Base-by-base conservation (phyloP, 2,113 vertebrate species). In the Siniperca chuatsi region DNA sequence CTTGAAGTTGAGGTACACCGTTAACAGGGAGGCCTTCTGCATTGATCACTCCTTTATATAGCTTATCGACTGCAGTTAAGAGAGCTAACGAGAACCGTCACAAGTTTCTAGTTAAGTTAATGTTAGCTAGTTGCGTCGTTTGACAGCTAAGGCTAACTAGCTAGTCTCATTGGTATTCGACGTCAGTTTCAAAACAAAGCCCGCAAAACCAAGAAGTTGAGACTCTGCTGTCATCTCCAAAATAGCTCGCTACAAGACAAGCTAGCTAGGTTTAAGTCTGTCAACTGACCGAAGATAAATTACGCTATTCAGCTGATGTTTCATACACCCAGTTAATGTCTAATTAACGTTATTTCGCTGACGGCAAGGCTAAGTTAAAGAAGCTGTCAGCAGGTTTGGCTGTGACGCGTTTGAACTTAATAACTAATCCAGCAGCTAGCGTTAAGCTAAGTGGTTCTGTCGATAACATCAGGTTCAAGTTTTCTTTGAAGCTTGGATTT, bases 101-200 rank as follows among this genome's bases (percentile, higher is more conserved):
- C 74, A 84, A 84, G 83, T 90, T 83, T 60, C 42, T 23, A 1
- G 62, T 79, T 72, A 85, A 88, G 83, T 91, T 90, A n/a, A 57
- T 42, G 76, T 70, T 82, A 70, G 92, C 85, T 84, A 65, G 89
- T 90, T 76, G 88, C 90, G 92, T 92, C 83, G 84, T 93, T 90
- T 93, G 92, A 93, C 91, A 90, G 93, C 93, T 91, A 92, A 87
- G 75, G 90, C 91, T 94, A 94, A 92, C 92, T 92, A 92, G 93
- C 94, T 93, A 79, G 82, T 88, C 77, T 82, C 62, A 46, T 89
- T 89, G 44, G 82, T 82, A 69, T 79, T 88, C 91, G 79, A 83
- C 87, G 87, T 84, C 87, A 92, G 78, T 90, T 92, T 93, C 90
- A 94, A 93, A 95, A 94, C 92, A 95, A 93, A 94, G 79, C 90